Evolutionary conservation across 2,797 vertebrate species (phyloP).

Genomic region (Avahi laniger): DNA sequence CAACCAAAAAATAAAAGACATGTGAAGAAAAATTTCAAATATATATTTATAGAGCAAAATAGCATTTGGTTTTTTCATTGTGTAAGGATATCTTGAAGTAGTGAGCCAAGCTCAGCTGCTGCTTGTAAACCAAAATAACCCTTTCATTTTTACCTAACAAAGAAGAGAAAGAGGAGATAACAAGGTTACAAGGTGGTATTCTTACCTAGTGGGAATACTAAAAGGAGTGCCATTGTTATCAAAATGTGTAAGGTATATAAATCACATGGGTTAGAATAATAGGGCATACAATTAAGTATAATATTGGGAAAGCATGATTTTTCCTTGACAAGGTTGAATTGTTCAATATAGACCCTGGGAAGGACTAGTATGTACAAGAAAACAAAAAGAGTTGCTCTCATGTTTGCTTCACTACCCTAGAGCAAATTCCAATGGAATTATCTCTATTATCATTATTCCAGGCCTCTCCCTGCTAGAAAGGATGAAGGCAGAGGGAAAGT

Average conservation of each 20-base stretch:
- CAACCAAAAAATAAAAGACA: constrained; percentile 1
- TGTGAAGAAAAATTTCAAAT: constrained; percentile 28
- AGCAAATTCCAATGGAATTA: background rate
- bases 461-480: background rate
- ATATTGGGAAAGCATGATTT: constrained; percentile 21
- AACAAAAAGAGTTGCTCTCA: background rate
- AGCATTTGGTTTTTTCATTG: constrained; percentile 49
- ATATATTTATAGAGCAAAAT: constrained; percentile 45
- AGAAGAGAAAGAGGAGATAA: background rate
- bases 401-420: background rate
- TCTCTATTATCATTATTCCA: background rate
- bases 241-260: constrained; percentile 43
- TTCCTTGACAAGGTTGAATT: constrained; percentile 48
- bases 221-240: constrained; percentile 38
- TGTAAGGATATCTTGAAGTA: constrained; percentile 57
- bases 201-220: constrained; percentile 14
- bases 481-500: background rate
- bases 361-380: background rate
- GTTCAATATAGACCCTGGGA: background rate
- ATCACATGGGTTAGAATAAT: constrained; percentile 30
- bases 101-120: constrained; percentile 40
- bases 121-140: constrained; percentile 60
- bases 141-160: constrained; percentile 57
- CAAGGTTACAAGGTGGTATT: background rate
- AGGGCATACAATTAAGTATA: constrained; percentile 43